phyloP scores from a whole-genome alignment of 2,113 vertebrate species.

The Trematocara nigrifrons region DNA sequence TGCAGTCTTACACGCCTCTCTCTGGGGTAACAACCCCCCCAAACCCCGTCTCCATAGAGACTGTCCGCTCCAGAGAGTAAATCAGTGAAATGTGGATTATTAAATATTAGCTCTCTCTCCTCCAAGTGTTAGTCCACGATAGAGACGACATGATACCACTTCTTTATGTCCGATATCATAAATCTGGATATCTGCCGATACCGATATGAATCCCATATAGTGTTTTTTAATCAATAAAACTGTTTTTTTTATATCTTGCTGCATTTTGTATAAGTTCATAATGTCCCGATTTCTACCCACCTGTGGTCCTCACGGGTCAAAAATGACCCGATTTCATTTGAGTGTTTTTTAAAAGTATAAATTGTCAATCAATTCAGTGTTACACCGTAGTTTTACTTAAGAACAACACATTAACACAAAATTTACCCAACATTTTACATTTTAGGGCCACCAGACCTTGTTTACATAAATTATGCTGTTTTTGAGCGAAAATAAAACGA shows the following conservation, averaged over 20 bases:
- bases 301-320: too few relatives aligned
- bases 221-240: background rate
- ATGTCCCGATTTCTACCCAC: too few relatives aligned
- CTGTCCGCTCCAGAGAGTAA: background rate
- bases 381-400: too few relatives aligned
- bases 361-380: too few relatives aligned
- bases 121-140: background rate
- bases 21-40: background rate
- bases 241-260: background rate
- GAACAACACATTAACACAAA: too few relatives aligned
- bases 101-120: background rate
- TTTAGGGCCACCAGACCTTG: too few relatives aligned
- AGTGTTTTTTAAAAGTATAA: too few relatives aligned
- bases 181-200: background rate
- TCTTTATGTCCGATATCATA: background rate
- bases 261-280: background rate
- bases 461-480: too few relatives aligned
- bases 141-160: background rate
- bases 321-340: too few relatives aligned
- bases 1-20: background rate
- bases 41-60: background rate
- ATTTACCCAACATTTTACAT: too few relatives aligned
- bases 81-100: background rate
- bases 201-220: rapidly evolving
- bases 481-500: too few relatives aligned